phyloP scores from a whole-genome alignment of 2,113 vertebrate species.

The Macaca nemestrina region DNA sequence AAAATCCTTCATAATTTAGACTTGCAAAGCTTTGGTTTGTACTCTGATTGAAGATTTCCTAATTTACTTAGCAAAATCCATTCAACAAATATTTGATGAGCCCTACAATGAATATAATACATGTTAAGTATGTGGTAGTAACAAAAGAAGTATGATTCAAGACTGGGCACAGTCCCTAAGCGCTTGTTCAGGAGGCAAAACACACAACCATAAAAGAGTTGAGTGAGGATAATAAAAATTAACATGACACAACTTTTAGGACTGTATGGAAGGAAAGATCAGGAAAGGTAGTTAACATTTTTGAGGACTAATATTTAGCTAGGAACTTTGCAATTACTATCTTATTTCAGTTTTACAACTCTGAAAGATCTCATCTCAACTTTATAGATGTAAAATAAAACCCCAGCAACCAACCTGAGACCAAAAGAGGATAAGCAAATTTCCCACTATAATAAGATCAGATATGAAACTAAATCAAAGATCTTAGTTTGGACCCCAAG shows the following conservation, averaged over 20 bases:
- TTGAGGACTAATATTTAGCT: not conserved
- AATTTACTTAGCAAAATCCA: slow-evolving; percentile 16
- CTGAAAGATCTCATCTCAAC: not conserved
- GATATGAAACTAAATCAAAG: slow-evolving; percentile 29
- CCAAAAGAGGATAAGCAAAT: not conserved
- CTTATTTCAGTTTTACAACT: slow-evolving; percentile 28
- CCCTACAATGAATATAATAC: not conserved
- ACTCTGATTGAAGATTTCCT: not conserved
- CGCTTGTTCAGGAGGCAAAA: not conserved
- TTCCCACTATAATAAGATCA: not conserved
- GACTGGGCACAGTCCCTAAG: not conserved
- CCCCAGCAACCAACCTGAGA: not conserved
- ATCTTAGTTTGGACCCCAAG: not conserved
- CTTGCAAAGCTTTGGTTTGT: not conserved
- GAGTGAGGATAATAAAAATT: not conserved
- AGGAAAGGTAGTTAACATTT: not conserved
- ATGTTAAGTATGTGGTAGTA: not conserved
- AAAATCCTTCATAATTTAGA: not conserved
- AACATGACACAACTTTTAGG: not conserved
- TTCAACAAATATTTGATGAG: not conserved
- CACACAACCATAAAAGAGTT: not conserved
- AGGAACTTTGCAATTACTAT: not conserved
- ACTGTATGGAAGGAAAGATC: not conserved
- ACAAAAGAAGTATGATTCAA: slow-evolving; percentile 6
- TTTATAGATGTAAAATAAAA: not conserved